Evolutionary conservation across 2,888 invertebrate genomes (phyloP).

Genomic region (Ctenicera cuprea): DNA sequence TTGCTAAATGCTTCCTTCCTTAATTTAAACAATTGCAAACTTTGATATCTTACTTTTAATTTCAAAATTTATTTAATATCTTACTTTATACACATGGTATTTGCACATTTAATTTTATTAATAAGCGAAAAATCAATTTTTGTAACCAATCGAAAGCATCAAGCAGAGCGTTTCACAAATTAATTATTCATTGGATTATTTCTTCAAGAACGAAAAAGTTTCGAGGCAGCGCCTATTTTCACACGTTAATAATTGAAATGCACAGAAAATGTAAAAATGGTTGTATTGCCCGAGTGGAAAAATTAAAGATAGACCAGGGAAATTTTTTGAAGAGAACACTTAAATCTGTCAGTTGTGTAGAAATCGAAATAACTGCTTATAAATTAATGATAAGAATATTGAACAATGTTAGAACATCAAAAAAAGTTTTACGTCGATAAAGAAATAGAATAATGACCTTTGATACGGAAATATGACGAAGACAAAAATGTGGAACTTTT

Average conservation of each 20-base stretch:
- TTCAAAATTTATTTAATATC: too few relatives aligned
- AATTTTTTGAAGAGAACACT: too few relatives aligned
- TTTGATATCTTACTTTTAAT: slow-evolving; percentile 26
- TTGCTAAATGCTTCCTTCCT: slow-evolving; percentile 33
- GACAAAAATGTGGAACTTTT: too few relatives aligned
- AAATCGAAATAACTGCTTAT: too few relatives aligned
- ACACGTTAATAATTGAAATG: slow-evolving; percentile 26
- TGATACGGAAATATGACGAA: too few relatives aligned
- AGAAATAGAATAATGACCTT: too few relatives aligned
- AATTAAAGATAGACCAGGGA: too few relatives aligned
- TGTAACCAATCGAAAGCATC: slow-evolving; percentile 26
- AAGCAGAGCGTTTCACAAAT: slow-evolving; percentile 36
- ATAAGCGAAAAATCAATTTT: slow-evolving; percentile 2
- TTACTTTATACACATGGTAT: background rate
- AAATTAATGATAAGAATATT: too few relatives aligned
- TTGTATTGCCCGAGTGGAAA: background rate
- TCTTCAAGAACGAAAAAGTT: slow-evolving; percentile 4
- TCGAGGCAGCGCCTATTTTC: slow-evolving; percentile 12
- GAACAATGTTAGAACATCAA: too few relatives aligned
- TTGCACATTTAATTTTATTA: background rate
- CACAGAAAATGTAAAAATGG: slow-evolving; percentile 5
- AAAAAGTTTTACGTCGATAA: too few relatives aligned
- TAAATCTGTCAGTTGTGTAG: too few relatives aligned
- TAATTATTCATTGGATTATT: slow-evolving; percentile 30
- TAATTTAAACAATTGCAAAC: slow-evolving; percentile 15